Percentiles rank a stretch among this genome's conserved stretches.
phyloP scores from a whole-genome alignment of 2,113 vertebrate genomes.

The Nothobranchius furzeri region DNA sequence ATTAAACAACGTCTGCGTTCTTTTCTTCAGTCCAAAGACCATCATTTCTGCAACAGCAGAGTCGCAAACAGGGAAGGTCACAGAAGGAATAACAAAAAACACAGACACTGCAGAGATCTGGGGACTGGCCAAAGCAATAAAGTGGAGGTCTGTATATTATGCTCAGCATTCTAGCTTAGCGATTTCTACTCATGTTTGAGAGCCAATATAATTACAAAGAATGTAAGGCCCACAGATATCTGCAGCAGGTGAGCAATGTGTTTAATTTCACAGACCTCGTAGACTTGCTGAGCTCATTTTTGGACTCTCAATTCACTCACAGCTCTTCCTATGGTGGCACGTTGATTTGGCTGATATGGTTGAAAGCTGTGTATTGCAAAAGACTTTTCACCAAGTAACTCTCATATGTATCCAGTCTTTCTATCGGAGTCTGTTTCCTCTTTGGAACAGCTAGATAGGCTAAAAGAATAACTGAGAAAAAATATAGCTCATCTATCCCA shows the following conservation, averaged over 20 bases:
- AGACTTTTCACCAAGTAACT: slow-evolving; percentile 43
- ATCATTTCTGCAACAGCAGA: no score
- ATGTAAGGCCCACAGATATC: slow-evolving; percentile 42
- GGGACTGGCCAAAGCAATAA: slow-evolving; percentile 37
- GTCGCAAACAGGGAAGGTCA: no score
- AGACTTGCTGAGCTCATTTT: slow-evolving; percentile 67
- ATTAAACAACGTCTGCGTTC: no score
- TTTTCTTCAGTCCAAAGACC: no score
- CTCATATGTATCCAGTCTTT: slow-evolving; percentile 24
- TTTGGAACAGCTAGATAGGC: slow-evolving; percentile 28
- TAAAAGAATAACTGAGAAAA: slow-evolving; percentile 60
- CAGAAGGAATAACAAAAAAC: slow-evolving; percentile 34
- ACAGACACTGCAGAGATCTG: slow-evolving; percentile 2
- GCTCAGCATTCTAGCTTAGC: slow-evolving; percentile 36
- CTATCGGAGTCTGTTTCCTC: slow-evolving; percentile 1
- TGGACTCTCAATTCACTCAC: slow-evolving; percentile 65
- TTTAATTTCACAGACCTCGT: slow-evolving; percentile 71
- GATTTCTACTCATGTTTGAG: slow-evolving; percentile 39
- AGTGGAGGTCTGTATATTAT: slow-evolving; percentile 19
- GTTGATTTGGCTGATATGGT: slow-evolving; percentile 67
- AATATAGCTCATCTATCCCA: slow-evolving; percentile 33
- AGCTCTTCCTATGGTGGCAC: slow-evolving; percentile 53
- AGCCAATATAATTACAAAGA: slow-evolving; percentile 57
- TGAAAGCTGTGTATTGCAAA: slow-evolving; percentile 62
- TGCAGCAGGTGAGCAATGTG: slow-evolving; percentile 73